Conservation (phyloP, 2,888 invertebrate genomes). For the Marasmarcha lunaedactyla region DNA sequence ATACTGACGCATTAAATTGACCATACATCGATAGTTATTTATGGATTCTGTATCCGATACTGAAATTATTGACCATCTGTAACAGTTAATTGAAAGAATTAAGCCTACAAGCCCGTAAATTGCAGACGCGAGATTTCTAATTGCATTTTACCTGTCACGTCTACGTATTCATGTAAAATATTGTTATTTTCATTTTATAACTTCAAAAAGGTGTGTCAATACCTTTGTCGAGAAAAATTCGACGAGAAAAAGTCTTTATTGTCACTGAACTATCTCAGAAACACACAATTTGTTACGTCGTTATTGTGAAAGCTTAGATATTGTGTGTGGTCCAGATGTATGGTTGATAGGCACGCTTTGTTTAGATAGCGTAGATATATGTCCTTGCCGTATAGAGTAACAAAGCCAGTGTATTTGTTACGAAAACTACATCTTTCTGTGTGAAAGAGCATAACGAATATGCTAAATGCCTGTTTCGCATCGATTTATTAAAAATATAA, state of each 20-base stretch:
- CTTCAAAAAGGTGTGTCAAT: no score
- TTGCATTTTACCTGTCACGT: not conserved
- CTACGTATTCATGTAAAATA: no score
- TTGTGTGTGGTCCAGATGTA: constrained; percentile 67
- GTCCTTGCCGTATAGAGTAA: constrained; percentile 55
- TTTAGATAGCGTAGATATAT: constrained; percentile 69
- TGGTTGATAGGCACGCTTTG: constrained; percentile 63
- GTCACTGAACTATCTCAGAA: no score
- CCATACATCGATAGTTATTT: not conserved
- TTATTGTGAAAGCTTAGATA: constrained; percentile 46
- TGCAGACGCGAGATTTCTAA: not conserved
- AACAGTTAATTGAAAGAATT: constrained; percentile 1
- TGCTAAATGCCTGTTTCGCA: not conserved
- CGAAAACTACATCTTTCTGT: constrained; percentile 11
- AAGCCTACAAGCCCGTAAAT: constrained; percentile 1
- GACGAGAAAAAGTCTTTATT: no score
- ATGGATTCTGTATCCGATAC: not conserved
- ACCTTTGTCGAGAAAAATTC: no score
- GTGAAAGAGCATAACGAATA: not conserved
- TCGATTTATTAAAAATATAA: constrained; percentile 16
- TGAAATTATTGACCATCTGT: constrained; percentile 1
- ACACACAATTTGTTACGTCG: not conserved
- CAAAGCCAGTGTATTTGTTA: constrained; percentile 53
- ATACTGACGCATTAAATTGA: no score
- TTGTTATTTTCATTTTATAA: no score